These are phyloP conservation scores for Channa striata DNA, from an alignment of 2,797 vertebrate genomes.

Conservation along the genomic window DNA sequence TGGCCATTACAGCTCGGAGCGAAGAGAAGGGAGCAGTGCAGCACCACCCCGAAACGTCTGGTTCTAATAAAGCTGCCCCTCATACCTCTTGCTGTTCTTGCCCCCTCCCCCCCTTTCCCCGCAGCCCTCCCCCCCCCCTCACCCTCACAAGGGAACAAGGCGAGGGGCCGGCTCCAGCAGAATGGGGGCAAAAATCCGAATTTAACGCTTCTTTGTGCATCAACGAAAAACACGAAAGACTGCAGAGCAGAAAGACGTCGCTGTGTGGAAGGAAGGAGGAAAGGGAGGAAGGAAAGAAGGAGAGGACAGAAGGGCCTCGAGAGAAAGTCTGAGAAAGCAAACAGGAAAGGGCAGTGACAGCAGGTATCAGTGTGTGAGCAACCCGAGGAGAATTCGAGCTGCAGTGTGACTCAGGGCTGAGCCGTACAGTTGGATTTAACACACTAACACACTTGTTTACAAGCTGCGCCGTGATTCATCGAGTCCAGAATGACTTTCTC, in stretches of 20 bases:
- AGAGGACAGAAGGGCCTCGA: neutral
- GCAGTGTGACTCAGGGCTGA: constrained; percentile 75
- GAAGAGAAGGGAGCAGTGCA: constrained; percentile 53
- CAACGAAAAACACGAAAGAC: constrained; percentile 44
- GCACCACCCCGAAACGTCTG: constrained; percentile 84
- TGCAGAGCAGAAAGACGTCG: constrained; percentile 37
- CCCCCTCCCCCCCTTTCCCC: constrained; percentile 6
- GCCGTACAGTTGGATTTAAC: constrained; percentile 53
- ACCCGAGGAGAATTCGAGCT: constrained; percentile 57
- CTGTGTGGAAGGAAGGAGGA: constrained; percentile 19
- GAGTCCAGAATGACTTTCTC: constrained; percentile 48
- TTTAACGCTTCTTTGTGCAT: constrained; percentile 61
- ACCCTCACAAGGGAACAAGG: constrained; percentile 58
- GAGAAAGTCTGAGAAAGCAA: constrained; percentile 26
- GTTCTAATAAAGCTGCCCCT: constrained; percentile 85
- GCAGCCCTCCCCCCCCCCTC: constrained; percentile 18
- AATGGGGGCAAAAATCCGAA: constrained; percentile 66
- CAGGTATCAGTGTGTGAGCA: constrained; percentile 61
- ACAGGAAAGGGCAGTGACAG: constrained; percentile 48
- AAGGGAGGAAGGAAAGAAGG: neutral
- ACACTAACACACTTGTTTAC: constrained; percentile 59
- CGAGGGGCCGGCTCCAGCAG: constrained; percentile 65
- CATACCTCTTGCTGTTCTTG: constrained; percentile 58
- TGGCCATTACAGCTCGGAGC: constrained; percentile 37
- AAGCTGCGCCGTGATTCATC: constrained; percentile 58